Percentiles rank a stretch among this genome's conserved stretches.
phyloP scores from a whole-genome alignment of 2,888 invertebrate species.

The Bruchidius siliquastri region DNA sequence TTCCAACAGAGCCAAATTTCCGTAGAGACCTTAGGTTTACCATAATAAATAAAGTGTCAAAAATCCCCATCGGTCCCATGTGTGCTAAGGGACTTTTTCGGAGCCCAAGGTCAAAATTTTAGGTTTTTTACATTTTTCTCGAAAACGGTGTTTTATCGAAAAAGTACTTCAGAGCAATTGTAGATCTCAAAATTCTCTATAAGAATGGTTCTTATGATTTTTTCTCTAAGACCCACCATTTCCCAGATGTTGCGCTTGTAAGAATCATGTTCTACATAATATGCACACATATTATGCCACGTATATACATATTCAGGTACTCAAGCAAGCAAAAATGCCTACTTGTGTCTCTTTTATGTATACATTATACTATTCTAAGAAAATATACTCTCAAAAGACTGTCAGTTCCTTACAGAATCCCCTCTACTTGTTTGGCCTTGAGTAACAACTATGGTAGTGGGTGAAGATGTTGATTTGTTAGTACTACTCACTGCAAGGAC shows the following conservation, averaged over 20 bases:
- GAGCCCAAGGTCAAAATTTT: not conserved
- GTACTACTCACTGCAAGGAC: constrained; percentile 9
- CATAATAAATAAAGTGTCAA: not conserved
- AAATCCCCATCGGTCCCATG: constrained; percentile 2
- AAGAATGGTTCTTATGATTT: constrained; percentile 2
- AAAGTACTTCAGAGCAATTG: constrained; percentile 11
- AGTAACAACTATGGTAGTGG: constrained; percentile 2
- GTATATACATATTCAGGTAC: not conserved
- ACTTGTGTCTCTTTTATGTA: constrained; percentile 3
- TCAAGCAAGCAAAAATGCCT: constrained; percentile 3
- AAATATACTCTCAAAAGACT: constrained; percentile 1
- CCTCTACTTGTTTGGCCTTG: not conserved
- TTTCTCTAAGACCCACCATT: constrained; percentile 3
- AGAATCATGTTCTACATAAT: constrained; percentile 1
- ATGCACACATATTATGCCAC: constrained; percentile 2
- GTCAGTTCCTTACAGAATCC: constrained; percentile 1
- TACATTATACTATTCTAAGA: constrained; percentile 1
- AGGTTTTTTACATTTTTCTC: not conserved
- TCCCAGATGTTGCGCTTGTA: constrained; percentile 1
- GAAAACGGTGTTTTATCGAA: constrained; percentile 1
- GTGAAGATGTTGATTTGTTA: constrained; percentile 7
- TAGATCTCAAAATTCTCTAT: constrained; percentile 21
- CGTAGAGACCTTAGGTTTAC: not conserved
- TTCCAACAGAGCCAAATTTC: not conserved
- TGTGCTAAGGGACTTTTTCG: not conserved